These are phyloP conservation scores for Ectemnius lituratus DNA, from an alignment of 2,888 invertebrate species.

Conservation along the genomic window DNA sequence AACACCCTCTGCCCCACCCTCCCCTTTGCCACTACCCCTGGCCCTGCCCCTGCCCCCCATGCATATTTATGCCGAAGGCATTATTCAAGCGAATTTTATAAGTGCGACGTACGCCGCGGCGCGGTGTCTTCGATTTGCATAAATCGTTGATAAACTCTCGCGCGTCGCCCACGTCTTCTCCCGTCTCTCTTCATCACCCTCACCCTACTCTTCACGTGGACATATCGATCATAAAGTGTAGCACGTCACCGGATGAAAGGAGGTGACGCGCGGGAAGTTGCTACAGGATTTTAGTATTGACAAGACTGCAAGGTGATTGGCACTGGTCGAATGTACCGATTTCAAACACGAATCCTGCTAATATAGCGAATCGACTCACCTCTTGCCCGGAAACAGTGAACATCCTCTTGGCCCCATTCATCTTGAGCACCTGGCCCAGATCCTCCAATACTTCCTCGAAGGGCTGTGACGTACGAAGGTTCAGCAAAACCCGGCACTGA, in stretches of 20 bases:
- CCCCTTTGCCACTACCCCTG: constrained; percentile 32
- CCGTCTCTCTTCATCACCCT: constrained; percentile 26
- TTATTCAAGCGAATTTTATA: constrained; percentile 75
- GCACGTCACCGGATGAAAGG: constrained; percentile 2
- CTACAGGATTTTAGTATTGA: too few relatives aligned
- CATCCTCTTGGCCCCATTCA: constrained; percentile 94
- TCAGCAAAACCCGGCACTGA: constrained; percentile 93
- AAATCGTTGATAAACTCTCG: constrained; percentile 71
- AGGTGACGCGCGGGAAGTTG: too few relatives aligned
- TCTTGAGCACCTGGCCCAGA: constrained; percentile 94
- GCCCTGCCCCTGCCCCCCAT: constrained; percentile 53
- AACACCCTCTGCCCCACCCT: constrained; percentile 13
- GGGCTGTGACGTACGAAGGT: constrained; percentile 94
- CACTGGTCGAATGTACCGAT: neutral
- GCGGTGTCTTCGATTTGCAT: constrained; percentile 70
- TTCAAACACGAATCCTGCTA: neutral
- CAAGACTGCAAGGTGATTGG: neutral
- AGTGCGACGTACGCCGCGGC: constrained; percentile 67
- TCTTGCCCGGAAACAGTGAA: constrained; percentile 95
- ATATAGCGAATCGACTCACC: constrained; percentile 78
- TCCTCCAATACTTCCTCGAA: constrained; percentile 97
- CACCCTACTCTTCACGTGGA: constrained; percentile 25
- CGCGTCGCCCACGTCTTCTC: constrained; percentile 50
- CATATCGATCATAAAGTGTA: constrained; percentile 44
- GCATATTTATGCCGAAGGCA: constrained; percentile 74